phyloP scores from a whole-genome alignment of 2,888 invertebrate genomes.

The Syrista parreyssii region DNA sequence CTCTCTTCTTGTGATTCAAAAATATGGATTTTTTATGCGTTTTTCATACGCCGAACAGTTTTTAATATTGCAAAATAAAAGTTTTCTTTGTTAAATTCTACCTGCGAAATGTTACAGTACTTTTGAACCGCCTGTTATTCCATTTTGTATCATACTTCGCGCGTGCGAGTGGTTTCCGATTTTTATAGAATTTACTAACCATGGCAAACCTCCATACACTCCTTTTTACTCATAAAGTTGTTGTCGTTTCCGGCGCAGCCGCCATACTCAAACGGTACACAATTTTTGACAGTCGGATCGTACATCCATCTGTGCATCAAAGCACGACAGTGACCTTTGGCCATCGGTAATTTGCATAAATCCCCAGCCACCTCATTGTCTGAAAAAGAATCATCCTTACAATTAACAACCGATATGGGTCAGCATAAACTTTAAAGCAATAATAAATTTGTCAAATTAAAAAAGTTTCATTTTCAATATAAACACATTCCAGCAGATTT shows the following conservation, averaged over 20 bases:
- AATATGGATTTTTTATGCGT: no score
- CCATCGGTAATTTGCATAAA: constrained; percentile 21
- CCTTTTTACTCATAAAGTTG: constrained; percentile 44
- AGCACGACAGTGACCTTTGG: constrained; percentile 26
- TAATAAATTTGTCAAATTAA: no score
- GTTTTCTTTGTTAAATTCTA: background rate
- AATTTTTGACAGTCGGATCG: constrained; percentile 36
- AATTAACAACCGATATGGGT: background rate
- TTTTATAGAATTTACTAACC: constrained; percentile 20
- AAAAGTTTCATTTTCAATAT: no score
- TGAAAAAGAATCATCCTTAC: background rate
- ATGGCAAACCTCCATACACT: constrained; percentile 43
- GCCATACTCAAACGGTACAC: constrained; percentile 46
- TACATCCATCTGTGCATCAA: constrained; percentile 44
- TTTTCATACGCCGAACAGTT: no score
- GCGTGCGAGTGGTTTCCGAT: background rate
- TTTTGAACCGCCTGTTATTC: no score
- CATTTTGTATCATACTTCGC: background rate
- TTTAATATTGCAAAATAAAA: no score
- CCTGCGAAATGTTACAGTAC: background rate
- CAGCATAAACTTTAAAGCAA: no score
- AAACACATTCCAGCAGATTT: no score
- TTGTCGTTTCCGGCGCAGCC: constrained; percentile 50
- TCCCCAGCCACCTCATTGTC: background rate
- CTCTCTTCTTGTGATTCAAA: no score